Evolutionary conservation across 2,113 vertebrate species (phyloP), one percentile per base, ranked within the genome.

Genomic region (Pungitius pungitius): DNA sequence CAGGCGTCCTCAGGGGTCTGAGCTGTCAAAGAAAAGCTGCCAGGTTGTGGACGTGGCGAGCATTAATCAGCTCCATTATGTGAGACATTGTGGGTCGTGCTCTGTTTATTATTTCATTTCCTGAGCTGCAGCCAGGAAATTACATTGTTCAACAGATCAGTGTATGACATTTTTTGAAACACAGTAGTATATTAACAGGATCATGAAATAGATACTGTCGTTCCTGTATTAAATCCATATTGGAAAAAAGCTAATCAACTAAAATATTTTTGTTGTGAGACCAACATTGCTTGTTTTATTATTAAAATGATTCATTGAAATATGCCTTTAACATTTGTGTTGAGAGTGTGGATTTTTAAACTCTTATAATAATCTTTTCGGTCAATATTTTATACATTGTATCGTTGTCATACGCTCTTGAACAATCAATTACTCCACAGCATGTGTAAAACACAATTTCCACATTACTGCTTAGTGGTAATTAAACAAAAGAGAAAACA

Each of bases 61-160:
- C 35, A 6, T 24, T 39, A 67, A 54, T 17, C 40, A 62, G 42
- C 71, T 51, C 5, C 5, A 30, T 47, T 18, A 42, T 1, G 2
- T 24, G 37, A 54, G 6, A 61, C 45, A 35, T 1, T 57, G 17
- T 13, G 45, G 45, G 3, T 26, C 15, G n/a, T 9, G 15, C 47
- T 39, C 39, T 27, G 39, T 40, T 39, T 51, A 49, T 73, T 68
- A 17, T 33, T 43, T 1, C 13, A 13, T 27, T 55, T 56, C 24
- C 51, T 37, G n/a, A 63, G 57, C 30, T 72, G 26, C 49, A 58
- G 60, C 18, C 51, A 75, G 64, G 59, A 63, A 42, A 67, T 69
- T 45, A 63, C 30, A 22, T 9, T 35, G 62, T 17, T 58, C 30
- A 69, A 18, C 40, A 30, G 13, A n/a, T 55, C 65, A 26, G 62